Percentiles rank a stretch among this genome's conserved stretches.
These are phyloP conservation scores for Ancistrus triradiatus DNA, from an alignment of 2,113 vertebrate species.

Conservation along the genomic window DNA sequence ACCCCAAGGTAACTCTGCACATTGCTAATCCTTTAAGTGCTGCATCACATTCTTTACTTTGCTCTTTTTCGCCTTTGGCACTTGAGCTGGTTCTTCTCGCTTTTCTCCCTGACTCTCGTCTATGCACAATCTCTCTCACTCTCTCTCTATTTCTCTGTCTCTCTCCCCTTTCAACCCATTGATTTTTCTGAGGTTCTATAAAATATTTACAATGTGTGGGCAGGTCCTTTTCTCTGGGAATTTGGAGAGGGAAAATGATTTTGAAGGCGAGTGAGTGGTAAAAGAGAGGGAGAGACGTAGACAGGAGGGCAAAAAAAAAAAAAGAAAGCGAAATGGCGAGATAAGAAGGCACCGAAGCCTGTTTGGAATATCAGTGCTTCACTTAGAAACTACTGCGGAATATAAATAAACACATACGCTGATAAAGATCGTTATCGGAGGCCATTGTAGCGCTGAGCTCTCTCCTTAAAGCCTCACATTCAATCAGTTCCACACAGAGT, in stretches of 20 bases:
- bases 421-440: slow-evolving; percentile 51
- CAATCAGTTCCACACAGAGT: slow-evolving; percentile 43
- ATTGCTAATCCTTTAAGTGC: slow-evolving; percentile 29
- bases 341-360: slow-evolving; percentile 58
- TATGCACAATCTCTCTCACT: slow-evolving; percentile 35
- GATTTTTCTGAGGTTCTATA: slow-evolving; percentile 64
- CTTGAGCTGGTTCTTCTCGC: slow-evolving; percentile 15
- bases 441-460: slow-evolving; percentile 39
- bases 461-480: slow-evolving; percentile 37
- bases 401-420: slow-evolving; percentile 56
- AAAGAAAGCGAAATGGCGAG: slow-evolving; percentile 38
- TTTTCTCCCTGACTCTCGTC: slow-evolving; percentile 31
- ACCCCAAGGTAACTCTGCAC: slow-evolving; percentile 39
- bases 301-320: not conserved
- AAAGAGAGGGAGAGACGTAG: not conserved
- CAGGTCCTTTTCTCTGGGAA: slow-evolving; percentile 61
- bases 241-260: slow-evolving; percentile 56
- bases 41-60: slow-evolving; percentile 27
- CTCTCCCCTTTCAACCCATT: slow-evolving; percentile 59
- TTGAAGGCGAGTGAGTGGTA: slow-evolving; percentile 53
- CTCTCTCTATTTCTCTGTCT: slow-evolving; percentile 39
- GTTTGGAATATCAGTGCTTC: slow-evolving; percentile 59
- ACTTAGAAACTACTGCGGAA: slow-evolving; percentile 55
- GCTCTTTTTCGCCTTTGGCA: slow-evolving; percentile 25
- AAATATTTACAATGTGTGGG: slow-evolving; percentile 71